Evolutionary conservation across 1,140 invertebrate species (phyloP).

Genomic region (Acyrthosiphon pisum): DNA sequence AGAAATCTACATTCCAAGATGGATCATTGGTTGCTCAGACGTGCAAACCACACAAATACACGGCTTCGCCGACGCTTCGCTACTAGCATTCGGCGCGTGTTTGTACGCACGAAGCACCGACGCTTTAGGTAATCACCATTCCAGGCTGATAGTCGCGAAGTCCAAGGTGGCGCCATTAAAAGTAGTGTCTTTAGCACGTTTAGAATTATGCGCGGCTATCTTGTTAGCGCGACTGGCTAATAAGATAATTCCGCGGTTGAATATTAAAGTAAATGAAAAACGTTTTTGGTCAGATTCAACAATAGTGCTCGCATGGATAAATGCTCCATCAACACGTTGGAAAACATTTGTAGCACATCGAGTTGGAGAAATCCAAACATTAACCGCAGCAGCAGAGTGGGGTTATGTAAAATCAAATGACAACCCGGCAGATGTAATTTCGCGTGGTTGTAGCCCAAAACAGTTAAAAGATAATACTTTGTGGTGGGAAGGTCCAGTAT

Average conservation of each 20-base stretch:
- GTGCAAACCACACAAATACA: neutral
- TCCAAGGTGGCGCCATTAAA: neutral
- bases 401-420: conserved; percentile 61
- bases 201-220: neutral
- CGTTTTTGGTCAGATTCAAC: conserved; percentile 58
- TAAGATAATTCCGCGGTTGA: neutral
- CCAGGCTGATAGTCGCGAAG: neutral
- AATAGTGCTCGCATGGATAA: conserved; percentile 53
- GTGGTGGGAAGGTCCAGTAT: conserved; percentile 57
- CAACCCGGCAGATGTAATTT: conserved; percentile 54
- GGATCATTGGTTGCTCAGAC: neutral
- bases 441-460: conserved; percentile 59
- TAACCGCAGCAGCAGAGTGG: conserved; percentile 58
- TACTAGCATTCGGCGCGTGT: conserved; percentile 18
- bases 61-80: conserved; percentile 41
- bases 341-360: conserved; percentile 54
- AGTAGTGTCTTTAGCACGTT: neutral
- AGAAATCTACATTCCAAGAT: neutral
- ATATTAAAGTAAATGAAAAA: neutral
- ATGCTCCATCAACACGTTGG: conserved; percentile 20
- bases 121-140: neutral
- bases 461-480: conserved; percentile 3
- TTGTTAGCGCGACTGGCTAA: neutral
- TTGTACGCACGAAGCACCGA: neutral
- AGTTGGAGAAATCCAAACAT: conserved; percentile 61